Percentiles rank a stretch among this genome's conserved stretches.
Conservation (phyloP, 1,140 invertebrate species). For the Melipona quadrifasciata region DNA sequence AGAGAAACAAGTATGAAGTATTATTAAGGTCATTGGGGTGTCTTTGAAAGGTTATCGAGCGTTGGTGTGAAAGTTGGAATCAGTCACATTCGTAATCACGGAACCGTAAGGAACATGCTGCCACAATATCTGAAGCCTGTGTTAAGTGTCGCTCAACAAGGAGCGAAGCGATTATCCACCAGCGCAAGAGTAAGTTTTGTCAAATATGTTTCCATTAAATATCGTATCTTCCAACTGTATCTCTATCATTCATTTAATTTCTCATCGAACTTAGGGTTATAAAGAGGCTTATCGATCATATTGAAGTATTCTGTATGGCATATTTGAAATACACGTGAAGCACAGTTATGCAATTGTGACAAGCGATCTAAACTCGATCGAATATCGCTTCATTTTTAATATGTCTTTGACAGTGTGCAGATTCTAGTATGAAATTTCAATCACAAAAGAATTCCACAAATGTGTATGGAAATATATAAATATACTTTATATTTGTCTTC, state of each 20-base stretch:
- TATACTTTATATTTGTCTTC: neutral
- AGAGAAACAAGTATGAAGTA: slow-evolving; percentile 16
- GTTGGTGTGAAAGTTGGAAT: slow-evolving; percentile 15
- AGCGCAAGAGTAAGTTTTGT: slow-evolving; percentile 69
- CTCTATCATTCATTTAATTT: neutral
- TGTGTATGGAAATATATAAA: neutral
- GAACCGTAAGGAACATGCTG: slow-evolving; percentile 69
- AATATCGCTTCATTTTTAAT: neutral
- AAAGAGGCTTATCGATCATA: neutral
- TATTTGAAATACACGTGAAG: neutral
- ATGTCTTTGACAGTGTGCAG: neutral
- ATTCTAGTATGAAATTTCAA: neutral
- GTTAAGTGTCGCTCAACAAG: slow-evolving; percentile 68
- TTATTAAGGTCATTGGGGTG: slow-evolving; percentile 52
- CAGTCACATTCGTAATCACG: too few relatives aligned
- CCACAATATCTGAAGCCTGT: slow-evolving; percentile 73
- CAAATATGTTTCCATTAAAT: neutral
- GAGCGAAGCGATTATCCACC: slow-evolving; percentile 75
- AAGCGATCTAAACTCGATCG: neutral
- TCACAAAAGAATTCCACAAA: neutral
- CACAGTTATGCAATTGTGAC: slow-evolving; percentile 33
- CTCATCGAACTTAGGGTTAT: neutral
- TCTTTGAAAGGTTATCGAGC: slow-evolving; percentile 52
- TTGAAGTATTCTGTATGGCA: neutral
- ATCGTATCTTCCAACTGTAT: too few relatives aligned